Conservation (phyloP, 2,888 invertebrate species). For the Balanococcus diminutus region DNA sequence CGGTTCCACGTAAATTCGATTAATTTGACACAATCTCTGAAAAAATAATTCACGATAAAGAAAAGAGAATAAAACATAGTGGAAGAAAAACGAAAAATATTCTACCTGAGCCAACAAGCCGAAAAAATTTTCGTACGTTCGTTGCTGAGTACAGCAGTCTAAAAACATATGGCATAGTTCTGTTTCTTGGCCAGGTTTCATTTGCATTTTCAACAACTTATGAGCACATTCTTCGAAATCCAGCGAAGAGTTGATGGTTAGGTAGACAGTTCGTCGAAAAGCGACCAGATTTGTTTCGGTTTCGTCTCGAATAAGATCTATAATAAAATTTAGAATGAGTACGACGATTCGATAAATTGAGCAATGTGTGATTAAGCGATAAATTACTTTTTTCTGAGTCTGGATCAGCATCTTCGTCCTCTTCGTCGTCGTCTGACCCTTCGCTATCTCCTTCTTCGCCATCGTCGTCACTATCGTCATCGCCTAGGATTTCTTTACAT, state of each 20-base stretch:
- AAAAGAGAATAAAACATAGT: neutral
- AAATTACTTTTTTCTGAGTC: conserved; percentile 59
- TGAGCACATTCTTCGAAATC: conserved; percentile 99
- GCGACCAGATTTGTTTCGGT: conserved; percentile 96
- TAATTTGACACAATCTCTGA: conserved; percentile 86
- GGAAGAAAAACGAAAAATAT: neutral
- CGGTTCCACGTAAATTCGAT: conserved; percentile 88
- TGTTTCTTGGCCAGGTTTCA: conserved; percentile 94
- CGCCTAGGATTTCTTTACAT: conserved; percentile 82
- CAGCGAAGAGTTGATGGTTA: conserved; percentile 97
- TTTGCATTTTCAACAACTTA: conserved; percentile 94
- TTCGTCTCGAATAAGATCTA: conserved; percentile 80
- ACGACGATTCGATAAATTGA: neutral
- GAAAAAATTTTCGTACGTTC: conserved; percentile 98
- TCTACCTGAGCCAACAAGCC: conserved; percentile 84
- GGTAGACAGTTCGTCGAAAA: conserved; percentile 90
- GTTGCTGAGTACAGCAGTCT: conserved; percentile 98
- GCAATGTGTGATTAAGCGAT: neutral
- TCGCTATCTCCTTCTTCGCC: conserved; percentile 64
- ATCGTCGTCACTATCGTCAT: conserved; percentile 65
- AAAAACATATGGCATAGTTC: conserved; percentile 99
- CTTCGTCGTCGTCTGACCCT: conserved; percentile 64
- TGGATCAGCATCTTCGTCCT: conserved; percentile 63
- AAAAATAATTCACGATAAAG: conserved; percentile 57
- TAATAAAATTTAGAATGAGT: neutral